Base-by-base conservation (phyloP, 2,888 invertebrate genomes). In the Clanis bilineata region DNA sequence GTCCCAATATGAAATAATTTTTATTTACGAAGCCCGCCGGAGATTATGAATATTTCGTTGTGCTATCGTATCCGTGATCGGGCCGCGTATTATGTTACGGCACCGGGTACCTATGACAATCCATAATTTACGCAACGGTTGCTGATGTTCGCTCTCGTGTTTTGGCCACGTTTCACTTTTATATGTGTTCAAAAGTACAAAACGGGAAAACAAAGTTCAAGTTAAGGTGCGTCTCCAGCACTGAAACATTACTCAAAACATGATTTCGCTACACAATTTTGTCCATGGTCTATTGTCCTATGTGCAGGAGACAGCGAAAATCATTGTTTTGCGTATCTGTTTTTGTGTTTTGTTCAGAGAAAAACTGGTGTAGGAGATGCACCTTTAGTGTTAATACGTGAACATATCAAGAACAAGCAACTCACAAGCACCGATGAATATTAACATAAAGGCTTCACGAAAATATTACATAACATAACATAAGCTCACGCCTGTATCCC, bases 21-120 rank as follows among this genome's bases (percentile, higher is more conserved):
- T 89, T 87, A 87, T 89, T 88, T 86, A 90, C 85, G 79, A 68
- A 85, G 83, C 86, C 88, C 86, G 83, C 84, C 83, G 71, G 80
- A 86, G 84, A 88, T 86, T 88, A 87, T 85, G 85, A 85, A 86
- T 87, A 86, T 85, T 86, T 86, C 80, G 76, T 80, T 70, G 76
- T 77, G 79, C 74, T 87, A 89, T 90, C 90, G 79, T 67, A 67
- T 71, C 76, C 67, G 66, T 75, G 79, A 86, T 86, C 85, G 83
- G 70, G 71, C 79, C 79, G 76, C 85, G 83, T 89, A 89, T 91
- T 82, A 88, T 79, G 83, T 90, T 90, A 89, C 89, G 70, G 70
- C 70, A 68, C 67, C 69, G 70, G 66, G 74, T 77, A 79, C 71
- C 80, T 84, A 86, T 82, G 81, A 82, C 79, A 76, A 80, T 77